Percentiles rank a stretch among this genome's conserved stretches.
These are phyloP conservation scores for Zaprionus kolodkinae DNA, from an alignment of 1,140 invertebrate genomes.

Conservation along the genomic window DNA sequence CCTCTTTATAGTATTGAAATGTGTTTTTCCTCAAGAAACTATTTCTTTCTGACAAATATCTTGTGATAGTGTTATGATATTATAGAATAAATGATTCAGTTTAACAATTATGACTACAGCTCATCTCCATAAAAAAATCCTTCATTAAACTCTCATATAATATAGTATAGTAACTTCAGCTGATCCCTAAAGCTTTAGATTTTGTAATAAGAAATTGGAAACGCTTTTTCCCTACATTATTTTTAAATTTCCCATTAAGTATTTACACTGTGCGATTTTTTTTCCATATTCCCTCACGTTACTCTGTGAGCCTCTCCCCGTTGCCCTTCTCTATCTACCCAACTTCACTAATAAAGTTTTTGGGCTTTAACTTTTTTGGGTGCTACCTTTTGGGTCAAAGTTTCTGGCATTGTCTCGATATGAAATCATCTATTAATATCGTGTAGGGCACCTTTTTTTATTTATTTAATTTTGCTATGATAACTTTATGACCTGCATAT, in stretches of 20 bases:
- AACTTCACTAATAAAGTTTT: slow-evolving; percentile 5
- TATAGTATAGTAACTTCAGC: background rate
- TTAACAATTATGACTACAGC: background rate
- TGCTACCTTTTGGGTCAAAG: background rate
- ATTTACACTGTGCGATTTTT: background rate
- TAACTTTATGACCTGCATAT: slow-evolving; percentile 4
- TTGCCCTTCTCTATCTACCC: background rate
- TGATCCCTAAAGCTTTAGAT: background rate
- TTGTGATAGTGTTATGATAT: too few species aligned
- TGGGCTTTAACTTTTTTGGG: background rate
- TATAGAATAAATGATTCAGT: too few species aligned
- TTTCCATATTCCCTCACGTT: background rate
- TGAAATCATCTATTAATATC: slow-evolving; percentile 15
- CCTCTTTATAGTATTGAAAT: too few species aligned
- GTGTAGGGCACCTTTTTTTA: background rate
- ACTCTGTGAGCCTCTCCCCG: background rate
- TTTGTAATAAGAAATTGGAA: background rate
- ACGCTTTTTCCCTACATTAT: background rate
- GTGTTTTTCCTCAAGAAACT: too few species aligned
- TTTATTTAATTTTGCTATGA: background rate
- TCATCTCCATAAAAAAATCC: background rate
- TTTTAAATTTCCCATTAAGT: background rate
- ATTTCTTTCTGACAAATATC: too few species aligned
- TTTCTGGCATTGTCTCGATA: slow-evolving; percentile 6
- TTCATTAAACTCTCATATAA: background rate